Evolutionary conservation across 2,113 vertebrate genomes (phyloP), one percentile per base, ranked within the genome.

Genomic region (Corapipo altera): DNA sequence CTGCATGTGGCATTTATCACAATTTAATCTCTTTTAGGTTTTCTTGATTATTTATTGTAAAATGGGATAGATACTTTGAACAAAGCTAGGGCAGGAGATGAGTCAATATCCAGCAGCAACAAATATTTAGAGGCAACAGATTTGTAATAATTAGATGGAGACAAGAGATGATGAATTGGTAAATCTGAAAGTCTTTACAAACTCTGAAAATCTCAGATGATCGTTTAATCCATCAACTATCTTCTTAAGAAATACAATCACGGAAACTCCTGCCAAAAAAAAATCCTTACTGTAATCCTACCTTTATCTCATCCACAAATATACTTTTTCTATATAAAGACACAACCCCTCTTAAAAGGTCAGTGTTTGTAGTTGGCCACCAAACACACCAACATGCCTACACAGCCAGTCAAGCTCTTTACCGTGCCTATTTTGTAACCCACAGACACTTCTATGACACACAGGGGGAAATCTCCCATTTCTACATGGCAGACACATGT

Each of bases 131-230:
- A 96, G 87, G 78, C 85, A 96, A 91, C 84, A 96, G 96, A 96
- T 93, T 92, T 95, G 92, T 96, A 92, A 95, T 92, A 96, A 96
- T 95, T 95, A 97, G 96, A 96, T 21, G 41, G 83, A 95, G 92
- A 93, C 85, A 92, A 66, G 88, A 78, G 83, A 96, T 96, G 96
- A 96, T 93, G 92, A 96, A 97, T 87, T 87, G 88, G 96, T 96
- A 96, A 96, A 92, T 93, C 96, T 96, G 91, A 95, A 96, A 94
- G 92, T 91, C 93, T 93, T 96, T 94, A 78, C 91, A 91, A 96
- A 96, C 95, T 96, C 96, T 48, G 93, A 96, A 97, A 95, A 96
- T 97, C 96, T 96, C 95, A 96, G 94, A 92, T 97, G 94, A 96
- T 95, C 93, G 11, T 72, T 95, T 97, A 96, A 97, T 97, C 95